Conservation (phyloP, 2,113 vertebrate species). For the Callopanchax toddi region DNA sequence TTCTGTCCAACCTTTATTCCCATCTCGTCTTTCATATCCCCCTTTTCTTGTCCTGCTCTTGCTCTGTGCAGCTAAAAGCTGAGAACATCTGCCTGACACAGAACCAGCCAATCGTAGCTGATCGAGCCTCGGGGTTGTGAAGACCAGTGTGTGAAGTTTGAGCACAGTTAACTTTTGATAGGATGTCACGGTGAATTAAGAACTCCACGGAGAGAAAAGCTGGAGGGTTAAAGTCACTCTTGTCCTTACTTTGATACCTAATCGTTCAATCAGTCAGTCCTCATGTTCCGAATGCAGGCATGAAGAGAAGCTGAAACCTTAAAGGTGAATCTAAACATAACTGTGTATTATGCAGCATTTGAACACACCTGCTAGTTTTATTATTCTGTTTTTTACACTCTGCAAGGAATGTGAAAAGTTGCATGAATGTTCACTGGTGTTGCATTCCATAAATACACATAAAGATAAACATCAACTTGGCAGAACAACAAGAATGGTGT, state of each 20-base stretch:
- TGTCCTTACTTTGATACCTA: conserved; percentile 29
- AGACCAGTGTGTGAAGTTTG: conserved; percentile 42
- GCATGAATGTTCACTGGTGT: no score
- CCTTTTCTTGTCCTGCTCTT: conserved; percentile 2
- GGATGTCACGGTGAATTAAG: conserved; percentile 63
- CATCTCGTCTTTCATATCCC: neutral
- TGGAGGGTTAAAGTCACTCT: conserved; percentile 18
- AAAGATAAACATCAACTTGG: no score
- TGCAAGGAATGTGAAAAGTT: no score
- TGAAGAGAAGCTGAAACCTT: neutral
- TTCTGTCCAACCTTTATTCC: conserved; percentile 16
- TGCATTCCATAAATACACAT: no score
- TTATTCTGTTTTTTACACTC: neutral
- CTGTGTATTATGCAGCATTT: neutral
- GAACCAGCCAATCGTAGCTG: conserved; percentile 21
- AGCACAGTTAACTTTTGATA: conserved; percentile 59
- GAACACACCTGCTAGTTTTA: neutral
- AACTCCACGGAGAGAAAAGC: conserved; percentile 11
- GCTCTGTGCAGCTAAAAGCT: conserved; percentile 23
- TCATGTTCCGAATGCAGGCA: conserved; percentile 5
- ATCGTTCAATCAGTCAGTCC: conserved; percentile 1
- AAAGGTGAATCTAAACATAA: neutral
- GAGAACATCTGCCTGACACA: conserved; percentile 43
- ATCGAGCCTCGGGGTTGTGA: conserved; percentile 20
- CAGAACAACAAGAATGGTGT: no score